These are phyloP conservation scores for Octomys mimax DNA, from an alignment of 2,797 vertebrate species.

Conservation along the genomic window DNA sequence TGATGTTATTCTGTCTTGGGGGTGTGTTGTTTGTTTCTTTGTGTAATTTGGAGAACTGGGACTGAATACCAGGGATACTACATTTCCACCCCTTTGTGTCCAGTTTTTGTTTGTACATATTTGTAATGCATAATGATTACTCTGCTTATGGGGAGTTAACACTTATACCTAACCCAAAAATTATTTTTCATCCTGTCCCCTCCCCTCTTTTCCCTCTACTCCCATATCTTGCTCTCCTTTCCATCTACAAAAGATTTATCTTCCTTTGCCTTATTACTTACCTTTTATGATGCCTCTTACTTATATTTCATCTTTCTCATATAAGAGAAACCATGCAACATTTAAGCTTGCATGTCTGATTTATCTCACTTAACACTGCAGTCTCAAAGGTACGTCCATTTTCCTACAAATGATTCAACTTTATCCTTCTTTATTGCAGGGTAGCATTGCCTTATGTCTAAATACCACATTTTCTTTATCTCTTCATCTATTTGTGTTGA, in stretches of 20 bases:
- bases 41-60: not conserved
- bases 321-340: not conserved
- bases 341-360: not conserved
- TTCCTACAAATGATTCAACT: not conserved
- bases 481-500: not conserved
- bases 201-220: not conserved
- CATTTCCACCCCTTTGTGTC: not conserved
- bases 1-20: not conserved
- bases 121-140: not conserved
- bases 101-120: not conserved
- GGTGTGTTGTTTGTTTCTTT: not conserved
- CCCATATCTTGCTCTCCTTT: not conserved
- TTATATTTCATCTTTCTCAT: not conserved
- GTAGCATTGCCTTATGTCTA: not conserved
- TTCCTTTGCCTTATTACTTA: not conserved
- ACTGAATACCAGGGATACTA: not conserved
- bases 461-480: not conserved
- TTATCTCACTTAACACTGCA: not conserved
- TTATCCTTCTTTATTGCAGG: not conserved
- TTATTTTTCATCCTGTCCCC: not conserved
- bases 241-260: not conserved
- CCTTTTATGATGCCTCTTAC: not conserved
- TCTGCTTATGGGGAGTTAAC: not conserved
- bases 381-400: not conserved
- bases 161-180: not conserved